Conservation (phyloP, 2,113 vertebrate species). For the Rhabdornis inornatus region DNA sequence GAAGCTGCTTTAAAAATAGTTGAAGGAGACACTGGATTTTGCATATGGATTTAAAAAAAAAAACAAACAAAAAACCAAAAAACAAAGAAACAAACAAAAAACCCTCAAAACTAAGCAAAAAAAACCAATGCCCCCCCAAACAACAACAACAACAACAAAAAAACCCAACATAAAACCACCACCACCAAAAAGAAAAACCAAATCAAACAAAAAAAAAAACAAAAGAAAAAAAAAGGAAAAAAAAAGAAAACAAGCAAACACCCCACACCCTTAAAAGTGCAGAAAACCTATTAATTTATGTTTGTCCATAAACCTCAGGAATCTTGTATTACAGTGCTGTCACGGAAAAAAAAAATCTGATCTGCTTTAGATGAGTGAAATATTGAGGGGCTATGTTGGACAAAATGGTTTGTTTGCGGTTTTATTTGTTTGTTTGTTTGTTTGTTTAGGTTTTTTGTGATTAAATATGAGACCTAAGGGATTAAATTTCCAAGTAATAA, state of each 20-base stretch:
- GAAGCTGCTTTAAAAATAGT: not conserved
- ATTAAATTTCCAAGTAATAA: not conserved
- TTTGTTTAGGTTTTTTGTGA: not conserved
- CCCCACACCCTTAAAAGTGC: not conserved
- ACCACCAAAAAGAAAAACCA: no score
- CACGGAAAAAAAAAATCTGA: not conserved
- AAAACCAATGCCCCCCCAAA: no score
- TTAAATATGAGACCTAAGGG: not conserved
- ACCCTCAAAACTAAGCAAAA: no score
- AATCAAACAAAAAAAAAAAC: not conserved
- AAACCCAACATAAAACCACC: no score
- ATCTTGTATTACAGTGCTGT: not conserved
- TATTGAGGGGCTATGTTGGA: not conserved
- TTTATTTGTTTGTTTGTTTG: not conserved
- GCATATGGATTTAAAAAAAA: not conserved
- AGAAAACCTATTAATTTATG: not conserved
- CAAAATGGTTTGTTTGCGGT: not conserved
- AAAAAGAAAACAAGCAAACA: no score
- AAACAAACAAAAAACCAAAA: no score
- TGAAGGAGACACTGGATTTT: not conserved
- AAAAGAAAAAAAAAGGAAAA: no score
- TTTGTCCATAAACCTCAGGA: not conserved
- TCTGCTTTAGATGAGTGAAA: not conserved
- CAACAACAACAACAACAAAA: no score
- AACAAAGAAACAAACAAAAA: no score